Conservation (phyloP, 2,113 vertebrate genomes). For the Phoenicopterus ruber region DNA sequence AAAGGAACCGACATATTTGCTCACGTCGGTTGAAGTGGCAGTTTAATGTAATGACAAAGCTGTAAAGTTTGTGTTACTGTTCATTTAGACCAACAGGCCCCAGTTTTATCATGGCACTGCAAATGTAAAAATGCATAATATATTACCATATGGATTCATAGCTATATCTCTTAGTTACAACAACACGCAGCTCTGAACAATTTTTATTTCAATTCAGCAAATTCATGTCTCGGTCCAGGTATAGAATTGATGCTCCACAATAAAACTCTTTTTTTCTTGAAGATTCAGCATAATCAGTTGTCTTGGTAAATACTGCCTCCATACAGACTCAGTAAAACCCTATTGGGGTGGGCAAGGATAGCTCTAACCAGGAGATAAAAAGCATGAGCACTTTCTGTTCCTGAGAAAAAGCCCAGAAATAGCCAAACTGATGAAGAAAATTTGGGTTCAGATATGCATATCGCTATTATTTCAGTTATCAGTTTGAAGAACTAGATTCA, state of each 20-base stretch:
- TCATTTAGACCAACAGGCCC: background rate
- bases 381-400: background rate
- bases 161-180: background rate
- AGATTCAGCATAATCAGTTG: background rate
- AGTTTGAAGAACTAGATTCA: background rate
- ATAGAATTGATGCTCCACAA: background rate
- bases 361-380: background rate
- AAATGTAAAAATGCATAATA: background rate
- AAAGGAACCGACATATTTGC: background rate
- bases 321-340: background rate
- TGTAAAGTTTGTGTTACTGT: background rate
- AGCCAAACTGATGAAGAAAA: background rate
- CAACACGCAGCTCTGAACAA: fast-evolving
- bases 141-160: background rate
- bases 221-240: background rate
- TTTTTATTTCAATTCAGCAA: background rate
- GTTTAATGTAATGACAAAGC: background rate
- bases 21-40: fast-evolving
- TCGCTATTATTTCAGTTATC: background rate
- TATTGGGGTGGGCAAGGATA: fast-evolving
- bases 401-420: background rate
- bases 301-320: background rate
- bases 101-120: background rate
- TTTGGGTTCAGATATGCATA: background rate
- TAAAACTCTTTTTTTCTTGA: fast-evolving